A percentile compares a stretch with the other conserved stretches of the same genome.
Conservation (phyloP, 2,888 invertebrate species). For the Isoperla grammatica region DNA sequence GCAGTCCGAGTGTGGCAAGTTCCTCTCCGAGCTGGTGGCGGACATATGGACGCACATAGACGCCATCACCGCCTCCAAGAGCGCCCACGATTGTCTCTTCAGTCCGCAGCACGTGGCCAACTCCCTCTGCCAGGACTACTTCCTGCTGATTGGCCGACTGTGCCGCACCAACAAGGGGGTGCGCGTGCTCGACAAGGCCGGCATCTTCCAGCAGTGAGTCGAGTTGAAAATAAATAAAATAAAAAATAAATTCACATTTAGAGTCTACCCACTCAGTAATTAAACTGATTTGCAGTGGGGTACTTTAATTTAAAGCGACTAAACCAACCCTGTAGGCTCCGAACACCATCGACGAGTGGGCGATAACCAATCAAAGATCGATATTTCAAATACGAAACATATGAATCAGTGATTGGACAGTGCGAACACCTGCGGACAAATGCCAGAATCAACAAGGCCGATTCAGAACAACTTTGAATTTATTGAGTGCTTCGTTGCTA, state of each 20-base stretch:
- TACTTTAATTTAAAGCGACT: too few relatives aligned
- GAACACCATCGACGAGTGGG: too few relatives aligned
- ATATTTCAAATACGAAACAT: too few relatives aligned
- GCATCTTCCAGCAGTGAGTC: constrained; percentile 67
- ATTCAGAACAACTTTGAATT: too few relatives aligned
- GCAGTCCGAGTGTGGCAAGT: constrained; percentile 60
- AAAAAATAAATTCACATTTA: too few relatives aligned
- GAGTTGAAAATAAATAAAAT: neutral
- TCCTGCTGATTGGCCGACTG: constrained; percentile 85
- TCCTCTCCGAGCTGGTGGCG: constrained; percentile 70
- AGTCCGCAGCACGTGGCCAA: constrained; percentile 83
- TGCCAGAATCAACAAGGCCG: too few relatives aligned
- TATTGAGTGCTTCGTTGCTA: too few relatives aligned
- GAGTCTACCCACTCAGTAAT: neutral
- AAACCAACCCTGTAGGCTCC: too few relatives aligned
- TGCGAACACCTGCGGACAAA: too few relatives aligned
- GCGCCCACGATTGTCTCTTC: constrained; percentile 80
- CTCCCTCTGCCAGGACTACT: constrained; percentile 91
- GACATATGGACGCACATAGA: constrained; percentile 73
- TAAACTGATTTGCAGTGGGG: too few relatives aligned
- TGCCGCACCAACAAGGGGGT: constrained; percentile 41
- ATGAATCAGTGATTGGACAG: too few relatives aligned
- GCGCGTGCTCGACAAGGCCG: constrained; percentile 62
- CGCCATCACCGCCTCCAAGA: constrained; percentile 64
- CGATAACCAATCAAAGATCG: too few relatives aligned